Evolutionary conservation across 2,113 vertebrate species (phyloP), one percentile per base, ranked within the genome.

Genomic region (Psittacula cyanocephala): DNA sequence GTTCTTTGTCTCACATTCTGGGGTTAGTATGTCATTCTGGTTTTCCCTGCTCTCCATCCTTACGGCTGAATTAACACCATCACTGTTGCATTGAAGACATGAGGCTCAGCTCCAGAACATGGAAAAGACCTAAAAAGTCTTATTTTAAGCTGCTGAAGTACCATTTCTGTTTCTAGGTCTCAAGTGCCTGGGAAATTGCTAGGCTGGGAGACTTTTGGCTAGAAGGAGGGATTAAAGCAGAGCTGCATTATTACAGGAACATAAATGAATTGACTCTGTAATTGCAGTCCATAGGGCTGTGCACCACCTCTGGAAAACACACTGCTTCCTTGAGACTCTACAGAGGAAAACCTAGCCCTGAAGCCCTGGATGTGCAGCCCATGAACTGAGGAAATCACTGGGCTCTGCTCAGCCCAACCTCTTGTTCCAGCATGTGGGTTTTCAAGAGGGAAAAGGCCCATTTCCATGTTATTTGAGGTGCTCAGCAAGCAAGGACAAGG

Each of bases 301-400:
- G 23, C 46, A 6, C n/a, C 63, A 9, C 13, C 24, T 62, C 23
- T 1, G 2, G 7, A 25, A 33, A 60, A 25, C 20, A 1, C 4
- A 4, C 27, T 9, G 31, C 52, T 59, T 41, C 68, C 44, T 59
- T 23, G 17, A 67, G 69, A 37, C 52, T 31, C 27, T 17, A 0
- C 6, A 33, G 44, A 63, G 39, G 33, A 20, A 46, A 83, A 53
- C 14, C 9, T 33, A 52, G 17, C 17, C n/a, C 41, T 18, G 46
- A 29, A 11, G 27, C 31, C 35, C 31, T 15, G 43, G 29, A 3
- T 0, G 2, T 25, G 41, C 3, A 9, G 43, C 24, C 22, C 60
- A 24, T 29, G 23, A 29, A 53, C n/a, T 17, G 12, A 28, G 18
- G 15, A 31, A 41, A 35, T 31, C 17, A 0, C 41, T 9, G 20